Evolutionary conservation across 2,888 invertebrate species (phyloP).

Genomic region (Octodonta nipae): DNA sequence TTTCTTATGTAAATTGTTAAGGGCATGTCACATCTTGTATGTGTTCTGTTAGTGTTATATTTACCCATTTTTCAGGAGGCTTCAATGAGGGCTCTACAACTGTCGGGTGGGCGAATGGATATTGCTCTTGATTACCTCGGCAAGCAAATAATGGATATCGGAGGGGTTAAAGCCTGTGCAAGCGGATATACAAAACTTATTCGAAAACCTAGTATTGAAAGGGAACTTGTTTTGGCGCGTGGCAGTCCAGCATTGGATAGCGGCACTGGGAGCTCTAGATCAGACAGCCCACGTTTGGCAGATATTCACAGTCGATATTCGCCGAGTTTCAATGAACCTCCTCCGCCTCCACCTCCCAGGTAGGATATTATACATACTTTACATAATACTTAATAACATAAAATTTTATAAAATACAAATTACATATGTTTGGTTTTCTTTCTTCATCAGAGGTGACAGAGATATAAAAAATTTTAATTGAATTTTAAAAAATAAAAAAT

Average conservation of each 20-base stretch:
- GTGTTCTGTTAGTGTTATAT: too few relatives aligned
- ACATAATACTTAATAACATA: too few relatives aligned
- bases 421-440: too few relatives aligned
- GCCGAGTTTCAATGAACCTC: constrained; percentile 46
- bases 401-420: too few relatives aligned
- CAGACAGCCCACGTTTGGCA: constrained; percentile 70
- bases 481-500: too few relatives aligned
- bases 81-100: constrained; percentile 54
- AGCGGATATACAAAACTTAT: constrained; percentile 55
- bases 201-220: constrained; percentile 77
- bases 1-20: too few relatives aligned
- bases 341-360: constrained; percentile 43
- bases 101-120: constrained; percentile 56
- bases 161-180: constrained; percentile 9
- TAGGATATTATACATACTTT: too few relatives aligned
- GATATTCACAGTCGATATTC: constrained; percentile 55
- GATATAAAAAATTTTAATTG: too few relatives aligned
- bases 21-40: too few relatives aligned
- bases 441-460: too few relatives aligned
- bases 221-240: constrained; percentile 61
- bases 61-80: constrained; percentile 42
- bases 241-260: constrained; percentile 80
- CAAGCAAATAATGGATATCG: constrained; percentile 33
- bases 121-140: constrained; percentile 55
- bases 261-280: constrained; percentile 76